phyloP scores from a whole-genome alignment of 2,797 vertebrate genomes.

The Amniataba percoides region DNA sequence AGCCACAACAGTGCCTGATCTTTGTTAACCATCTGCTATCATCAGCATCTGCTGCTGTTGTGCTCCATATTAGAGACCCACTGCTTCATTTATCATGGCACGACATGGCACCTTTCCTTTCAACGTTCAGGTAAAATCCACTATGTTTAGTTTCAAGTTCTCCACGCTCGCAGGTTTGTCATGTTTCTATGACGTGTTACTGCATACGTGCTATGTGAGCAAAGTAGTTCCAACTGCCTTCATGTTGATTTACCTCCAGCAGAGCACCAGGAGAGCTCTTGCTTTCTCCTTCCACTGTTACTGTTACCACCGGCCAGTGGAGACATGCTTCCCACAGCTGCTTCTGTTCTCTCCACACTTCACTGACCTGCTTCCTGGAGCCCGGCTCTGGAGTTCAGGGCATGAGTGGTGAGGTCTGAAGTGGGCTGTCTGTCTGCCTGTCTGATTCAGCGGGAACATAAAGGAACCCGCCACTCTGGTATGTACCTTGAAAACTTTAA shows the following conservation, averaged over 20 bases:
- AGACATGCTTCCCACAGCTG: conserved; percentile 80
- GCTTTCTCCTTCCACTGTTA: conserved; percentile 53
- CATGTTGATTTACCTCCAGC: conserved; percentile 35
- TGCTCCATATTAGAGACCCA: conserved; percentile 15
- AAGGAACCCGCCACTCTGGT: conserved; percentile 56
- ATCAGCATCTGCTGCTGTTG: conserved; percentile 54
- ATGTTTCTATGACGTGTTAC: background rate
- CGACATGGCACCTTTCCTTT: background rate
- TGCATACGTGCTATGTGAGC: background rate
- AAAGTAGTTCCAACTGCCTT: conserved; percentile 10
- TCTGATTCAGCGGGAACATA: conserved; percentile 70
- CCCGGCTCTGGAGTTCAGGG: conserved; percentile 76
- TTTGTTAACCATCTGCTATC: conserved; percentile 63
- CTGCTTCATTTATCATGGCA: conserved; percentile 14
- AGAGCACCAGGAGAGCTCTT: conserved; percentile 23
- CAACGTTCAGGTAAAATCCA: too few species aligned
- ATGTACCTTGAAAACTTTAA: conserved; percentile 66
- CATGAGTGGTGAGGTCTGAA: conserved; percentile 73
- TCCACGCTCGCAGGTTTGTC: background rate
- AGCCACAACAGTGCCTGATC: conserved; percentile 58
- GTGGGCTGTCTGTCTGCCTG: conserved; percentile 68
- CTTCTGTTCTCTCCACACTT: conserved; percentile 79
- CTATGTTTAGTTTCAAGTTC: background rate
- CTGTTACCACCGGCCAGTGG: conserved; percentile 74
- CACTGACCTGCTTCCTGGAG: conserved; percentile 78